Base-by-base conservation (phyloP, 2,797 vertebrate genomes). In the Microctenopoma stevenorrisi region DNA sequence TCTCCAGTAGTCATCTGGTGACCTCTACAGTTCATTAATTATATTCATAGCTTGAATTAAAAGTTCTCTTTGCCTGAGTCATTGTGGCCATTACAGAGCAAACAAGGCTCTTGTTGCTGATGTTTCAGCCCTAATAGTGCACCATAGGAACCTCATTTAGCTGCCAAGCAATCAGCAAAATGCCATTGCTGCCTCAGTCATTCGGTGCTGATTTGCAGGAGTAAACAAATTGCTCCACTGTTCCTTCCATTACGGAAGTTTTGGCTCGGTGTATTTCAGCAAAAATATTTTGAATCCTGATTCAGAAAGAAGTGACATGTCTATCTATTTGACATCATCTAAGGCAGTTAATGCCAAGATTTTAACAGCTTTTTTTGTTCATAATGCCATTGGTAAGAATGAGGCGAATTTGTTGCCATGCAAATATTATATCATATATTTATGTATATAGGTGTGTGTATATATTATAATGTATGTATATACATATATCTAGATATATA, bases 131-230 rank as follows among this genome's bases (percentile, higher is more conserved):
- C 38, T 89, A 81, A 89, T 77, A 61, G 63, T 40, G 12, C 70
- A 76, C 86, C 81, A 73, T 77, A 80, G 72, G 74, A 84, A 76
- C 69, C 69, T 74, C 37, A 80, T 89, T 86, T 83, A 72, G 76
- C 55, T 79, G 81, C 69, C 75, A 82, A 72, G 69, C 75, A 89
- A 83, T 86, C 72, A 80, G 40, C 53, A 67, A 79, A 86, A 82
- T 68, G 67, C 33, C 59, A 63, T 57, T 13, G 57, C 74, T 13
- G 57, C 74, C 43, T 78, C 68, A 64, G 74, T 71, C 74, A 66
- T 70, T 74, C 69, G 46, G 49, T 15, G 38, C 12, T 6, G 35
- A 66, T 68, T 56, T 73, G 52, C 61, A 9, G 18, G 38, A 60
- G 52, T 76, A 79, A 83, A 82, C 74, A 68, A 77, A 68, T 48